Conservation (phyloP, 2,113 vertebrate genomes). For the Manacus vitellinus region DNA sequence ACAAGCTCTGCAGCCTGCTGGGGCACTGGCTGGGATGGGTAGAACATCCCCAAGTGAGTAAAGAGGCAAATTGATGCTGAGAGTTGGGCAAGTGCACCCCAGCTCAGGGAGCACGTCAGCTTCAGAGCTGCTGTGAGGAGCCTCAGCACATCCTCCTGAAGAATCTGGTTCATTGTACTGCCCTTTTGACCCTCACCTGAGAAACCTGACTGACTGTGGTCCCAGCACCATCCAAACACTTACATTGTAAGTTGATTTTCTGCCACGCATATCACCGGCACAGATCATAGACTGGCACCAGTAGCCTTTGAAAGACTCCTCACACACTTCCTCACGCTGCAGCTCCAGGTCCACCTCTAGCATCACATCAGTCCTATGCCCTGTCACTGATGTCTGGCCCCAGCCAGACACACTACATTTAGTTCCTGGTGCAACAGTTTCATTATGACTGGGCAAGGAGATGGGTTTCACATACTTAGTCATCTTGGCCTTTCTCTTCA, state of each 20-base stretch:
- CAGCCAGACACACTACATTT: accelerated
- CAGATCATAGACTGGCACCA: neutral
- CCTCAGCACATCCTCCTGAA: neutral
- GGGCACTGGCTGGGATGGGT: neutral
- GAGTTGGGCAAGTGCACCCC: neutral
- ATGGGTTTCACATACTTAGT: accelerated
- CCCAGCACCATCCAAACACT: neutral
- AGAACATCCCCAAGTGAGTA: neutral
- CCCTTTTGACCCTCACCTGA: neutral
- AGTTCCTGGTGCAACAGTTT: accelerated
- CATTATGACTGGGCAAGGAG: accelerated
- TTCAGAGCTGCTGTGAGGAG: neutral
- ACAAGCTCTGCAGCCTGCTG: neutral
- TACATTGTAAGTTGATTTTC: accelerated
- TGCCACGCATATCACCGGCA: accelerated
- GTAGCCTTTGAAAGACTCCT: accelerated
- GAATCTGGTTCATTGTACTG: neutral
- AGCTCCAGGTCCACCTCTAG: neutral
- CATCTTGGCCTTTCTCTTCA: accelerated
- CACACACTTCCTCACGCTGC: accelerated
- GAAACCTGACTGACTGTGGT: neutral
- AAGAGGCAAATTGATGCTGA: neutral
- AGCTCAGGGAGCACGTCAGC: neutral
- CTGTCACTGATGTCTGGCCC: accelerated
- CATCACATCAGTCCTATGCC: accelerated